Evolutionary conservation across 2,888 invertebrate species (phyloP), one percentile per base, ranked within the genome.

Genomic region (Spisula solida): DNA sequence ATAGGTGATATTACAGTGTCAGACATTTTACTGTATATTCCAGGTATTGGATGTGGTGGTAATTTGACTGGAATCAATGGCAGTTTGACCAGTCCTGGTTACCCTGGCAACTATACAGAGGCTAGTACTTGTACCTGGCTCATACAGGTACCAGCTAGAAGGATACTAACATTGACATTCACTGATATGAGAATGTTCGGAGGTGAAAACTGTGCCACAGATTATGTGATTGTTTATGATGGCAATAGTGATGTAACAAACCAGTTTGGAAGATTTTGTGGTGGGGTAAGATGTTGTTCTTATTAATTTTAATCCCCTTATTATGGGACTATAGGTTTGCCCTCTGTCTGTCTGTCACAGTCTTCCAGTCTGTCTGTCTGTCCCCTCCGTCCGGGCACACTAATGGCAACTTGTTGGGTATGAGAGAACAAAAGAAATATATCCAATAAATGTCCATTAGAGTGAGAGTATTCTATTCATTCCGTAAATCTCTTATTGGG

Each of bases 101-200:
- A 98, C 85, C 99, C 99, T 0, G 98, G 98, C 31, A 97, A 97
- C 90, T 99, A 99, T 97, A 98, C 99, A 0, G 97, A 97, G 0
- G 98, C 98, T 95, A 96, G 97, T 91, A 98, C 98, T 94, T 99
- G 99, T 95, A 97, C 97, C 89, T 99, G 99, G 99, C 97, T 97
- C 83, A 97, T 99, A 81, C 95, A 93, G 14, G 98, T 98, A 0
- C 97, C 97, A 5, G 96, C 97, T 0, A 97, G 98, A 16, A 98
- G 98, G 96, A 97, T 98, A 93, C 97, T 99, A 81, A 98, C 98
- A 94, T 97, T 99, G 86, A 98, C 98, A 92, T 98, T 99, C 96
- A 86, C 93, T 29, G 90, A 93, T 34, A 89, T 94, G 86, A 29
- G 75, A 75, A 75, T 75, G 75, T 88, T 91, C 60, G 93, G 91